Percentiles rank a stretch among this genome's conserved stretches.
These are phyloP conservation scores for Erithacus rubecula DNA, from an alignment of 2,797 vertebrate genomes.

Conservation along the genomic window DNA sequence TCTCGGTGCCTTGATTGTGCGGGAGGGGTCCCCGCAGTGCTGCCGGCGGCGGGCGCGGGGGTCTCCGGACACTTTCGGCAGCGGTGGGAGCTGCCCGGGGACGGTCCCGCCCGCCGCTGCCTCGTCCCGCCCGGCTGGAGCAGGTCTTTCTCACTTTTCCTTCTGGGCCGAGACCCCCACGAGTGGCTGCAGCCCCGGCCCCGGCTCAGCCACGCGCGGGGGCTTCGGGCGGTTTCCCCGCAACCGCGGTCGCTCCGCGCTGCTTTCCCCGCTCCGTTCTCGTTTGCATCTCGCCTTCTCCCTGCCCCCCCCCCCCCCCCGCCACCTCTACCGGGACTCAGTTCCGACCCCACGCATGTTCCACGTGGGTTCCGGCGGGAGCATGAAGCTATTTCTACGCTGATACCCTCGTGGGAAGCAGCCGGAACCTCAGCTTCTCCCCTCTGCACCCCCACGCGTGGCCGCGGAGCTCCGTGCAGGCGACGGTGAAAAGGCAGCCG, in stretches of 20 bases:
- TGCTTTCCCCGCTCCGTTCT: not conserved
- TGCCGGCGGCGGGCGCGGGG: not conserved
- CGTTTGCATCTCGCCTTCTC: not conserved
- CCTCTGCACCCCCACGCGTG: not conserved
- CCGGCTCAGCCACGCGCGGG: not conserved
- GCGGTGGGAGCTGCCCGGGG: not conserved
- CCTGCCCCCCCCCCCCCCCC: not conserved
- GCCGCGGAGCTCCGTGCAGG: not conserved
- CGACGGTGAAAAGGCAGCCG: not conserved
- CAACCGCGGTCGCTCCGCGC: not conserved
- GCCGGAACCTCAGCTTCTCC: not conserved
- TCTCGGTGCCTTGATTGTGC: no score
- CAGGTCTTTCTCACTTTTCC: not conserved
- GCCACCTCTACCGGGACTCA: not conserved
- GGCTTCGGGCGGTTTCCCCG: not conserved
- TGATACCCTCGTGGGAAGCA: not conserved
- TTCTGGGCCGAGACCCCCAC: not conserved
- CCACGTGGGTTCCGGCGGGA: not conserved
- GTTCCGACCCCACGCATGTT: not conserved
- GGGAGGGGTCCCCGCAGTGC: rapidly evolving
- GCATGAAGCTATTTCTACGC: not conserved
- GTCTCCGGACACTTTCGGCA: not conserved
- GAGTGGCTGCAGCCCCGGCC: not conserved
- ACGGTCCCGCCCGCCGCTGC: not conserved
- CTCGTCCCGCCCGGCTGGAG: not conserved